Conservation (phyloP, 2,888 invertebrate genomes). For the Macaria liturata region DNA sequence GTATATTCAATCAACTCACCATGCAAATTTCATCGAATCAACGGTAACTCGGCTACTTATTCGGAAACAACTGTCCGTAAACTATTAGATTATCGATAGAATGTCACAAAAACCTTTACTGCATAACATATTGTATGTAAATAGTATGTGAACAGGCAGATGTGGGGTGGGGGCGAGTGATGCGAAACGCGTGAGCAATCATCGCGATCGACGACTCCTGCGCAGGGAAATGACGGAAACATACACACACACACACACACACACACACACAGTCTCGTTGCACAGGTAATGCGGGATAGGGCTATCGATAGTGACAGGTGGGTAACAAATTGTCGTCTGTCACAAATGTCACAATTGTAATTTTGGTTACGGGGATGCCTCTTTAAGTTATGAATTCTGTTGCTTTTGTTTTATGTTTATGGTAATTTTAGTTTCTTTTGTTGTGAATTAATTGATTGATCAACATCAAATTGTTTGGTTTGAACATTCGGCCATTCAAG, state of each 20-base stretch:
- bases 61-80: constrained; percentile 36
- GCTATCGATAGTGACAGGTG: constrained; percentile 25
- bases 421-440: too few relatives aligned
- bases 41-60: constrained; percentile 31
- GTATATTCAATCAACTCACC: background rate
- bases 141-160: constrained; percentile 74
- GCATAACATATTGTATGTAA: constrained; percentile 72
- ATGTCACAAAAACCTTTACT: constrained; percentile 59
- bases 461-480: too few relatives aligned
- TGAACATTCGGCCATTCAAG: too few relatives aligned
- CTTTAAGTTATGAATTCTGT: too few relatives aligned
- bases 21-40: constrained; percentile 18
- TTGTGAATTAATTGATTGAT: too few relatives aligned
- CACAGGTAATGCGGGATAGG: constrained; percentile 25
- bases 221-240: constrained; percentile 75
- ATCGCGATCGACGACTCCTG: constrained; percentile 76
- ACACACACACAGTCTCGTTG: constrained; percentile 38
- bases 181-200: constrained; percentile 82
- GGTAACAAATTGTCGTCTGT: background rate
- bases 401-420: too few relatives aligned
- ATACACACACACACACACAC: constrained; percentile 47
- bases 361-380: background rate
- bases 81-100: constrained; percentile 68
- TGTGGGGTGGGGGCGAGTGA: constrained; percentile 74
- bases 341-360: background rate